Base-by-base conservation (phyloP, 2,888 invertebrate genomes). In the Ptilodon capucinus region DNA sequence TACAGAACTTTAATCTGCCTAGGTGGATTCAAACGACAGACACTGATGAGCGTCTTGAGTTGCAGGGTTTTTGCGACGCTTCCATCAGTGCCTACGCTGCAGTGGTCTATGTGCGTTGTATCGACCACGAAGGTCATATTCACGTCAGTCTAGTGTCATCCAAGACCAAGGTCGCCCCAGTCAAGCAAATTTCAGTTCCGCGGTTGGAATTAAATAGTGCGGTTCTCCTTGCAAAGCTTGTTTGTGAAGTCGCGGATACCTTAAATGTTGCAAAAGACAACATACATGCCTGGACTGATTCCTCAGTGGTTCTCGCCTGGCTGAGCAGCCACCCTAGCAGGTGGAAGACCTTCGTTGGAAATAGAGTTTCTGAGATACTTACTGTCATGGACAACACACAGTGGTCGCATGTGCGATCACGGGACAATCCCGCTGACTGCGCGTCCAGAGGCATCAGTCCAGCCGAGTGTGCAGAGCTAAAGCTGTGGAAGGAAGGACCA, bases 361-460 rank as follows among this genome's bases (percentile, higher is more conserved):
- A 57, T 30, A 32, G 57, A 6, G 51, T 58, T 5, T 45, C 51
- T 8, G 54, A 55, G 32, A 61, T 61, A 8, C 13, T 49, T 2
- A 46, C 48, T 2, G 39, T 25, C 6, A 18, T 51, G 4, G 52
- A 51, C 23, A 13, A 11, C 11, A 14, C 4, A 30, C 51, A 46
- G 0, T 60, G 54, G 57, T 42, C 40, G 2, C 44, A 57, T 35
- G 47, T 57, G 0, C 6, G 14, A 8, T 45, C 60, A 0, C 25
- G 36, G 0, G 42, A 59, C 1, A 64, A 61, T 32, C 60, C 60
- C 13, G 60, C 63, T 4, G 58, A 61, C 34, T 41, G 43, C 6
- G 61, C 58, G 2, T 61, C 58, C 5, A 38, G 61, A 16, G 58
- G 56, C 11, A 13, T 30, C 11, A 36, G 7, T 1, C 50, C 54